phyloP scores from a whole-genome alignment of 30 jellyfish, hydroid and myxozoan genomes.

The Aurelia aurita region DNA sequence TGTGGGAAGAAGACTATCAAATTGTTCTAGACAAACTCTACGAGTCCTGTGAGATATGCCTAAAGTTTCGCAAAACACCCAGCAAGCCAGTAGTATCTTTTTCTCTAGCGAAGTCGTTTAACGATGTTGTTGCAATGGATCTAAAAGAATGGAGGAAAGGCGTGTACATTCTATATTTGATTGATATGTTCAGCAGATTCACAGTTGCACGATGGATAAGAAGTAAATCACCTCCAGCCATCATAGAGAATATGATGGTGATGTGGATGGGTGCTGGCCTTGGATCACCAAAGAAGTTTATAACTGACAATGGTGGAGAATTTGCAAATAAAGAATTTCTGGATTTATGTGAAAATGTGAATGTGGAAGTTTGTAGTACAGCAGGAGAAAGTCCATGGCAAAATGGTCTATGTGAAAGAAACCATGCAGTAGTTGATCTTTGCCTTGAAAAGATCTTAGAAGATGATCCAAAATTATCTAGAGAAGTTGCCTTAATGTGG shows the following conservation, averaged over 20 bases:
- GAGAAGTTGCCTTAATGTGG: no score
- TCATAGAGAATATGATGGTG: constrained; percentile 14
- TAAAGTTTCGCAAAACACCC: constrained; percentile 17
- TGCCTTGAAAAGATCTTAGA: constrained; percentile 14
- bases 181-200: constrained; percentile 21
- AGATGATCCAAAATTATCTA: no score
- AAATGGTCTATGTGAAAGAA: constrained; percentile 12
- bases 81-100: constrained; percentile 17
- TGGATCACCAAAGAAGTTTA: constrained; percentile 15
- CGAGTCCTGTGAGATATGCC: constrained; percentile 19
- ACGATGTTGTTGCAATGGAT: constrained; percentile 33
- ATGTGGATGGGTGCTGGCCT: constrained; percentile 30
- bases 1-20: constrained; percentile 18
- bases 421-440: background rate
- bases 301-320: no score
- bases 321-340: constrained; percentile 1
- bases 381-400: constrained; percentile 27
- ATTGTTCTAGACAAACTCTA: background rate
- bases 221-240: constrained; percentile 6
- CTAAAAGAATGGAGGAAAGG: constrained; percentile 11
- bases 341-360: constrained; percentile 7
- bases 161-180: constrained; percentile 6
- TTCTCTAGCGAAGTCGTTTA: constrained; percentile 18
- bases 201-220: constrained; percentile 20
- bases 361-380: constrained; percentile 12